These are phyloP conservation scores for Brachirus orientalis DNA, from an alignment of 2,113 vertebrate species.

Conservation along the genomic window DNA sequence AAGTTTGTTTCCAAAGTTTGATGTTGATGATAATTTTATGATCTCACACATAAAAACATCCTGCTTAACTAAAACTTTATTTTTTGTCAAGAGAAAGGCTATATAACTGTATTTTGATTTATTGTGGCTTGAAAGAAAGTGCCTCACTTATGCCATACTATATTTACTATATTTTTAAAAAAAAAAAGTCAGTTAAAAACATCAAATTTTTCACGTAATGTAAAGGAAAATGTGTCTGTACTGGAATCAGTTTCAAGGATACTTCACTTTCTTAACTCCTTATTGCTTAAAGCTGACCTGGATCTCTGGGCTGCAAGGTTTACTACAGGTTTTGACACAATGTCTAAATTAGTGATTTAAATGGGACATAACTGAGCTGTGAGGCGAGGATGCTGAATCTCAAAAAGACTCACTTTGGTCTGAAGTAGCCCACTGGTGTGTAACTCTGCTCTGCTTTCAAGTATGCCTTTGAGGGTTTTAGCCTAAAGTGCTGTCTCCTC, in stretches of 20 bases:
- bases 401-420: constrained; percentile 15
- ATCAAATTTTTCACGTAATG: neutral
- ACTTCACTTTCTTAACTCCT: neutral
- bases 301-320: constrained; percentile 13
- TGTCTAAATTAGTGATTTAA: constrained; percentile 33
- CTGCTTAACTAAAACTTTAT: too few species aligned
- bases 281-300: constrained; percentile 1
- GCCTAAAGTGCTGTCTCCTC: constrained; percentile 45
- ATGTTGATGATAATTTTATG: too few species aligned
- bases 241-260: neutral
- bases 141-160: too few species aligned
- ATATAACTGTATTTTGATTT: too few species aligned
- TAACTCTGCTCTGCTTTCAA: constrained; percentile 47
- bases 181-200: too few species aligned
- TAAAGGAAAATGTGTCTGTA: neutral
- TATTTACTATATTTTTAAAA: fast-evolving
- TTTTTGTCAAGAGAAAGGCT: too few species aligned
- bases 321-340: constrained; percentile 24
- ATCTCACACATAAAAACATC: too few species aligned
- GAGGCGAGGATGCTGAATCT: constrained; percentile 6
- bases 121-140: neutral
- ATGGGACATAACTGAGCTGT: constrained; percentile 18
- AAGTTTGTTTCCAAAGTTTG: too few species aligned
- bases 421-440: constrained; percentile 34
- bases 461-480: constrained; percentile 46